phyloP scores from a whole-genome alignment of 2,797 vertebrate species.

The Dicrostonyx torquatus region DNA sequence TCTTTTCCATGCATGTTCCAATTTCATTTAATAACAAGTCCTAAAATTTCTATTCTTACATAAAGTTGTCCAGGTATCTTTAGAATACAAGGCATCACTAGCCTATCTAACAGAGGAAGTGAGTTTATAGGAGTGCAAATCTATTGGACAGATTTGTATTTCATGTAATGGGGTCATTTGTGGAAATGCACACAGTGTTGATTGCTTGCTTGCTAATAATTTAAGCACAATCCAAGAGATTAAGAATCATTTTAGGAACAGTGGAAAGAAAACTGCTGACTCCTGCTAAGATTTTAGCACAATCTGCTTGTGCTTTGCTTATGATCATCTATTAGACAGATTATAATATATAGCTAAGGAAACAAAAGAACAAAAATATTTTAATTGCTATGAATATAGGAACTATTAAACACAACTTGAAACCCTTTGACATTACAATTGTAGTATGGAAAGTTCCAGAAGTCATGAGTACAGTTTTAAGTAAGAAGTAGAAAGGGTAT shows the following conservation, averaged over 20 bases:
- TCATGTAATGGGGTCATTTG: background rate
- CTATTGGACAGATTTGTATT: background rate
- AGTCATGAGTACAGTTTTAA: conserved; percentile 54
- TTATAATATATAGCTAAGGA: background rate
- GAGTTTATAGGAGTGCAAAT: background rate
- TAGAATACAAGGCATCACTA: background rate
- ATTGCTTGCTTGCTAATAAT: background rate
- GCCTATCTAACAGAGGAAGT: background rate
- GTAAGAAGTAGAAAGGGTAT: conserved; percentile 12
- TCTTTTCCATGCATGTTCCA: background rate
- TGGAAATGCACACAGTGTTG: background rate
- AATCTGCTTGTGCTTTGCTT: conserved; percentile 4
- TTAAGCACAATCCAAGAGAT: background rate
- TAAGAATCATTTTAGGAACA: background rate
- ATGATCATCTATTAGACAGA: background rate
- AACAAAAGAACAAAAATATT: conserved; percentile 20
- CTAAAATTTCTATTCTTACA: background rate
- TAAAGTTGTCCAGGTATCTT: background rate
- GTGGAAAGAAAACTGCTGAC: background rate
- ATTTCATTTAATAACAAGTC: background rate
- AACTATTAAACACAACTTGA: background rate
- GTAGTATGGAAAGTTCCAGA: conserved; percentile 30
- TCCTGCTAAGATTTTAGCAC: background rate
- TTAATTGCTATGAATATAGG: conserved; percentile 11
- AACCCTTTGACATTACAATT: background rate